Evolutionary conservation across 2,113 vertebrate genomes (phyloP).

Genomic region (Sinocyclocheilus anshuiensis): DNA sequence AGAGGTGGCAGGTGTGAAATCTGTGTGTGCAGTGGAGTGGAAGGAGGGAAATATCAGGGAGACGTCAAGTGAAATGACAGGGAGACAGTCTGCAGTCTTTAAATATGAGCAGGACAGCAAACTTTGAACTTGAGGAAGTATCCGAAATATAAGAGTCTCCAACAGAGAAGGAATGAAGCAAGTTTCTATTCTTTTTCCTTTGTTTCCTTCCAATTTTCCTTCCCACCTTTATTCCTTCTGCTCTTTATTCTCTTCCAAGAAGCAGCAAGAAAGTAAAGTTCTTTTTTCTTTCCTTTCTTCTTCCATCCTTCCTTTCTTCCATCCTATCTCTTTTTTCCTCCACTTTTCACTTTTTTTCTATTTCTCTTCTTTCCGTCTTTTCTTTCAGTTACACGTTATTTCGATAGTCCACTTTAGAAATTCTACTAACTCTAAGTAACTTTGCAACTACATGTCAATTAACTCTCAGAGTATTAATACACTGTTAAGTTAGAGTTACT

Average conservation of each 20-base stretch:
- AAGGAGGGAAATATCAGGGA: conserved; percentile 53
- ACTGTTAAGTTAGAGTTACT: background rate
- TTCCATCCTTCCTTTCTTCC: background rate
- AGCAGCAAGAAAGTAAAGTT: too few relatives aligned
- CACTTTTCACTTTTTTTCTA: background rate
- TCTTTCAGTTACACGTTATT: background rate
- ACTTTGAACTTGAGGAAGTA: conserved; percentile 61
- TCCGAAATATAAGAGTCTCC: conserved; percentile 44
- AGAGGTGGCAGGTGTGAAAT: conserved; percentile 63
- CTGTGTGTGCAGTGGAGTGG: conserved; percentile 58
- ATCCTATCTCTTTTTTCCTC: background rate
- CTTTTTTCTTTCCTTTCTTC: background rate
- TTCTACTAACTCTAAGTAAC: background rate
- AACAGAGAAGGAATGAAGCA: background rate
- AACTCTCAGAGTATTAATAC: background rate
- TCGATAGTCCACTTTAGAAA: background rate
- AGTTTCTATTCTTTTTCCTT: background rate
- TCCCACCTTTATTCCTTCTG: background rate
- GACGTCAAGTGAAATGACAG: conserved; percentile 46
- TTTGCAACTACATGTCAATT: background rate
- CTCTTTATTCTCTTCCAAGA: background rate
- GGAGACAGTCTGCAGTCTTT: conserved; percentile 49
- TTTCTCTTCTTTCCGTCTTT: background rate
- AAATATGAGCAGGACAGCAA: conserved; percentile 42
- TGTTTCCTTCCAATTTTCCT: background rate